Evolutionary conservation across 2,888 invertebrate species (phyloP), one percentile per base, ranked within the genome.

Genomic region (Zeuzera pyrina): DNA sequence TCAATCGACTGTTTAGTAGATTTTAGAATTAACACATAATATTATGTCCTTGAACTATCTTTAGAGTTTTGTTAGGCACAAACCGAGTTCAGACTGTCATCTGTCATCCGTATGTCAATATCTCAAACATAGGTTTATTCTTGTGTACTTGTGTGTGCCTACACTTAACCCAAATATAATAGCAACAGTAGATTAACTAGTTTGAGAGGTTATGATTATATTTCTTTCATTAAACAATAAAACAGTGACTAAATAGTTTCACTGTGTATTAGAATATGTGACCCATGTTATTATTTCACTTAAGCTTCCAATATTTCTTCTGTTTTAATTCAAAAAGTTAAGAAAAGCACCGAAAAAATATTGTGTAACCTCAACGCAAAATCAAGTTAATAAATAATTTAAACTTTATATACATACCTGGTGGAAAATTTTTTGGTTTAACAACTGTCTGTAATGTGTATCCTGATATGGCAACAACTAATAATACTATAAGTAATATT

Each of bases 351-450:
- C 11, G 19, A 15, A n/a, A 7, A 30, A n/a, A 2, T 16, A 13
- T 7, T 10, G 8, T 6, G 19, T 36, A 34, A 30, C 15, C 29
- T 29, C 33, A 27, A 24, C 23, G 29, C 31, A 21, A 13, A 24
- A 26, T 25, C 33, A 27, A 16, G 7, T 30, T 12, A 33, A 29
- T 26, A 35, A 12, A 30, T 24, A 8, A n/a, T 15, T 29, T 30
- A 23, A 30, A 41, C 22, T 26, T 24, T 2, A 23, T 3, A 13
- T 30, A 51, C 63, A 55, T 62, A 85, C 86, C 86, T 48, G 86
- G 86, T 2, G 86, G 86, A 55, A 66, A 86, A 31, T 71, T 69
- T 38, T 52, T 62, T 1, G 86, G 86, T 45, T 78, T 84, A 14
- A 52, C 52, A 13, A 64, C 58, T 25, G 48, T 46, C 31, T 19